Percentiles rank a stretch among this genome's conserved stretches.
These are phyloP conservation scores for Percopsis omiscomaycus DNA, from an alignment of 2,797 vertebrate species.

Conservation along the genomic window DNA sequence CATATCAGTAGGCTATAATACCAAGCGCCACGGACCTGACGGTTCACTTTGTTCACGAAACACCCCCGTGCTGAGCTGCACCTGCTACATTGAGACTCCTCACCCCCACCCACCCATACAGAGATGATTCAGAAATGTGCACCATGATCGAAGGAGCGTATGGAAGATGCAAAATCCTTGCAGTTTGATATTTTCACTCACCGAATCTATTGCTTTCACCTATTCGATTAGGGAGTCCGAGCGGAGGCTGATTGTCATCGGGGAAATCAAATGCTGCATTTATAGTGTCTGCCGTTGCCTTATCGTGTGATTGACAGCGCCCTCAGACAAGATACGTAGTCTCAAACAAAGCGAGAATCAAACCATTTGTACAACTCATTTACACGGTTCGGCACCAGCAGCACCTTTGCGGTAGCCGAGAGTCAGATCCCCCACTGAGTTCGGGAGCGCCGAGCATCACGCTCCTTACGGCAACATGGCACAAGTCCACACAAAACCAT, in stretches of 20 bases:
- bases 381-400: background rate
- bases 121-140: slow-evolving; percentile 46
- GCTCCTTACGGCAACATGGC: slow-evolving; percentile 1
- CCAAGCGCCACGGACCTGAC: slow-evolving; percentile 28
- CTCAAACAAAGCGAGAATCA: background rate
- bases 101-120: background rate
- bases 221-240: no score
- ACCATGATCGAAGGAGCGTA: slow-evolving; percentile 25
- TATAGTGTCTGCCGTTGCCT: background rate
- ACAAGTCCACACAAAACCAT: slow-evolving; percentile 3
- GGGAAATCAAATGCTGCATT: no score
- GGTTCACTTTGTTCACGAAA: slow-evolving; percentile 51
- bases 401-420: slow-evolving; percentile 39
- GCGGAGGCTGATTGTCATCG: no score
- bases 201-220: no score
- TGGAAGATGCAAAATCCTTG: background rate
- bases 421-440: slow-evolving; percentile 52
- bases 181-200: no score
- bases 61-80: slow-evolving; percentile 45
- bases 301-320: slow-evolving; percentile 25
- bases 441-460: slow-evolving; percentile 34
- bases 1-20: slow-evolving; percentile 25
- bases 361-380: background rate
- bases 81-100: slow-evolving; percentile 37
- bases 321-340: slow-evolving; percentile 13